These are phyloP conservation scores for Netelia melanura DNA, from an alignment of 2,888 invertebrate species.

Conservation along the genomic window DNA sequence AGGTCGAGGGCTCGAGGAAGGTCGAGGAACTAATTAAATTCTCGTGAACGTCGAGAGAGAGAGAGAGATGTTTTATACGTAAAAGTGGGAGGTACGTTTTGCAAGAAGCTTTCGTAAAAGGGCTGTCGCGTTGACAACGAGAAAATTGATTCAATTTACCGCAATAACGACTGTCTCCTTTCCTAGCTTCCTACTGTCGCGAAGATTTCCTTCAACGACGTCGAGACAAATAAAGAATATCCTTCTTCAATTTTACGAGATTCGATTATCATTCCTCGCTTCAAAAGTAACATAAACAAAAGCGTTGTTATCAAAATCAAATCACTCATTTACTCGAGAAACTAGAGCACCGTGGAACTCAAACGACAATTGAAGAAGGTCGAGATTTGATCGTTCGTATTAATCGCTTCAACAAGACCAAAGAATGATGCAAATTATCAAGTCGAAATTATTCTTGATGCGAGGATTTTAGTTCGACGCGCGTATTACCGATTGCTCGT, in stretches of 20 bases:
- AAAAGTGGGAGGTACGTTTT: background rate
- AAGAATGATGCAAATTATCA: background rate
- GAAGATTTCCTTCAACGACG: constrained; percentile 43
- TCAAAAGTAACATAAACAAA: too few relatives aligned
- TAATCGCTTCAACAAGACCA: too few relatives aligned
- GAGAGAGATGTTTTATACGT: background rate
- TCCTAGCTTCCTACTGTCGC: constrained; percentile 66
- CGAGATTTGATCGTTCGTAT: too few relatives aligned
- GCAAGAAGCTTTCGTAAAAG: constrained; percentile 15
- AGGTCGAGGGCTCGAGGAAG: background rate
- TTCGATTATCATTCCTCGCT: background rate
- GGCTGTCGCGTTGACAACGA: constrained; percentile 48
- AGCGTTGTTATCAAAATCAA: too few relatives aligned
- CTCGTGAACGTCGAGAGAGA: constrained; percentile 20
- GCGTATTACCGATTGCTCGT: background rate
- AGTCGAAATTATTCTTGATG: background rate
- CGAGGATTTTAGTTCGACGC: background rate
- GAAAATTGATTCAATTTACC: constrained; percentile 72
- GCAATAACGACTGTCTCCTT: constrained; percentile 48
- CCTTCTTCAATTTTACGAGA: background rate
- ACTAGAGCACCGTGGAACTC: too few relatives aligned
- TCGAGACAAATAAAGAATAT: background rate
- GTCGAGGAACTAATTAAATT: constrained; percentile 65
- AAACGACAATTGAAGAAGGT: too few relatives aligned
- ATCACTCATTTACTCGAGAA: too few relatives aligned